Evolutionary conservation across 2,797 vertebrate genomes (phyloP).

Genomic region (Sebastes iracundus): DNA sequence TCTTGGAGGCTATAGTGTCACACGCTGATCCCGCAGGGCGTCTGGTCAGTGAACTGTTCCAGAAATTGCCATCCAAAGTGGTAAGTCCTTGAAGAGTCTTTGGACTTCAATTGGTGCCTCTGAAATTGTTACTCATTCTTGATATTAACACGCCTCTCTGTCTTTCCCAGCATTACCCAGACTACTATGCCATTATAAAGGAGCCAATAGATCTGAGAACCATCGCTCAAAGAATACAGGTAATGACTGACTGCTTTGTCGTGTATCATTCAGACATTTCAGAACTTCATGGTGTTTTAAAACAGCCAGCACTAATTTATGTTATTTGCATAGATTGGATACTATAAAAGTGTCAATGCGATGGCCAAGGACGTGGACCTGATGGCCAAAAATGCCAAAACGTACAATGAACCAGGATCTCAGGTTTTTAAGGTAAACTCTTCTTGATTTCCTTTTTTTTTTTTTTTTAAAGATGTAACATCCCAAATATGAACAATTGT

Average conservation of each 20-base stretch:
- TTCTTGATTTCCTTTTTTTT: not conserved
- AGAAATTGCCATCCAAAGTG: slow-evolving; percentile 99
- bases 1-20: slow-evolving; percentile 93
- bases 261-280: not conserved
- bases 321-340: slow-evolving; percentile 84
- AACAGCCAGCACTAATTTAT: not conserved
- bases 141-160: not conserved
- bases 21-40: slow-evolving; percentile 91
- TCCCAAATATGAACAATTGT: not conserved
- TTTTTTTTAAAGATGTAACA: not conserved
- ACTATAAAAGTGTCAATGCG: slow-evolving; percentile 93
- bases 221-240: slow-evolving; percentile 98
- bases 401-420: slow-evolving; percentile 98
- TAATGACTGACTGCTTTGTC: slow-evolving; percentile 50
- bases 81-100: slow-evolving; percentile 72
- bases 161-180: slow-evolving; percentile 95
- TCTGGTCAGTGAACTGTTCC: slow-evolving; percentile 95
- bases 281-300: not conserved
- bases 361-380: slow-evolving; percentile 98
- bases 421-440: slow-evolving; percentile 95
- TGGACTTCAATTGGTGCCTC: not conserved
- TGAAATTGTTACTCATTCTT: not conserved
- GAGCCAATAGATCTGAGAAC: slow-evolving; percentile 97
- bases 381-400: slow-evolving; percentile 98
- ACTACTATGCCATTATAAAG: slow-evolving; percentile 99